phyloP scores from a whole-genome alignment of 2,113 vertebrate species.

The Aldabrachelys gigantea region DNA sequence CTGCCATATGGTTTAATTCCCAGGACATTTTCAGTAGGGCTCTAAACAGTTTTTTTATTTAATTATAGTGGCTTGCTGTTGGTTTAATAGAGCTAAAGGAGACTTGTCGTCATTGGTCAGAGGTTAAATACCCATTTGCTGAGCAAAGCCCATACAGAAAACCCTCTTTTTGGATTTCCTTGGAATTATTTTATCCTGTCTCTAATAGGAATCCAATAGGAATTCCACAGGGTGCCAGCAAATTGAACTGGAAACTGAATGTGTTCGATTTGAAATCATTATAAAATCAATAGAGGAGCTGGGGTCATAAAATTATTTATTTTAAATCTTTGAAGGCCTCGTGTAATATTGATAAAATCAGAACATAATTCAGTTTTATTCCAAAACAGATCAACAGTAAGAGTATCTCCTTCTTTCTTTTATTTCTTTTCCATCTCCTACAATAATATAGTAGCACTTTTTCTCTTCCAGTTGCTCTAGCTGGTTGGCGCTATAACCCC shows the following conservation, averaged over 20 bases:
- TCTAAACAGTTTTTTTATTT: slow-evolving; percentile 81
- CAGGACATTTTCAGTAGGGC: slow-evolving; percentile 73
- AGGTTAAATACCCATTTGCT: slow-evolving; percentile 77
- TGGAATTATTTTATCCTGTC: slow-evolving; percentile 57
- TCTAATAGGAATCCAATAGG: slow-evolving; percentile 57
- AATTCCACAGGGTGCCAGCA: slow-evolving; percentile 57
- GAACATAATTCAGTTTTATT: slow-evolving; percentile 46
- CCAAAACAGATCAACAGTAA: not conserved
- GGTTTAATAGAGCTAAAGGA: slow-evolving; percentile 73
- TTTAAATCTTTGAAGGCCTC: slow-evolving; percentile 57
- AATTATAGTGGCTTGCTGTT: slow-evolving; percentile 79
- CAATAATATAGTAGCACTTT: not conserved
- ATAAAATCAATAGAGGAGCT: slow-evolving; percentile 72
- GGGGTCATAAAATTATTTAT: slow-evolving; percentile 64
- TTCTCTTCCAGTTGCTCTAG: not conserved
- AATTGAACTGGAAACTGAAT: slow-evolving; percentile 67
- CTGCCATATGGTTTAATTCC: slow-evolving; percentile 84
- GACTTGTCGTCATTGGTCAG: slow-evolving; percentile 74
- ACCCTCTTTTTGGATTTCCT: slow-evolving; percentile 41
- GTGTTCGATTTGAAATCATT: slow-evolving; percentile 74
- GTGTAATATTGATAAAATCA: slow-evolving; percentile 47
- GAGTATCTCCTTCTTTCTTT: not conserved
- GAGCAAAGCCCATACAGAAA: slow-evolving; percentile 35
- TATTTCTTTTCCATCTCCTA: slow-evolving; percentile 2
- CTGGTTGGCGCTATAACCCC: not conserved